phyloP scores from a whole-genome alignment of 2,113 vertebrate species.

The Ia io region DNA sequence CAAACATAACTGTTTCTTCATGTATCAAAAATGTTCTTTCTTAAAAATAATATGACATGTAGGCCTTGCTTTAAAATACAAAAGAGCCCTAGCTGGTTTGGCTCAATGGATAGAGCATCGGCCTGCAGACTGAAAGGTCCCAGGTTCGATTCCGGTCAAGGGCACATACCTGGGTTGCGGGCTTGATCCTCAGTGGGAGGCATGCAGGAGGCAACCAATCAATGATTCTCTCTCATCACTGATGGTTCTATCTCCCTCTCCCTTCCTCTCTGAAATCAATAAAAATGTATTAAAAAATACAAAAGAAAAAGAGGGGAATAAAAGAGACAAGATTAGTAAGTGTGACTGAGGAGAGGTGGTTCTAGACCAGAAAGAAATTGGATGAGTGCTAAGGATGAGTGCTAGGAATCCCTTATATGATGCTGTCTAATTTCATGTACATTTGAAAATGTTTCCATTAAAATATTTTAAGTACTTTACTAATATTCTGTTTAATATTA shows the following conservation, averaged over 20 bases:
- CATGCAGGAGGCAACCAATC: too few relatives aligned
- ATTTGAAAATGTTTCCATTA: background rate
- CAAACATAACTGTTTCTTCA: background rate
- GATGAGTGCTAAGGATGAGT: background rate
- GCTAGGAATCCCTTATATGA: background rate
- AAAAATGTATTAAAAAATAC: background rate
- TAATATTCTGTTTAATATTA: background rate
- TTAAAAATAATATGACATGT: background rate
- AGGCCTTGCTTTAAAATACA: background rate
- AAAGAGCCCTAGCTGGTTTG: background rate
- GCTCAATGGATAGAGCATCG: too few relatives aligned
- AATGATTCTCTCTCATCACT: too few relatives aligned
- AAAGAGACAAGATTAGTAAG: background rate
- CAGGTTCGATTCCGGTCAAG: too few relatives aligned
- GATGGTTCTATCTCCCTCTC: too few relatives aligned
- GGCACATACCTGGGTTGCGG: too few relatives aligned
- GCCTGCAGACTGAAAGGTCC: too few relatives aligned
- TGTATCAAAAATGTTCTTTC: background rate
- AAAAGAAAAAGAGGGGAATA: background rate
- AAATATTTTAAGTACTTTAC: background rate
- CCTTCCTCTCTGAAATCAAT: too few relatives aligned
- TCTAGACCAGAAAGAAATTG: background rate
- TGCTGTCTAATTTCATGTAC: background rate
- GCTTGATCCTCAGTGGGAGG: too few relatives aligned
- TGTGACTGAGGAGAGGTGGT: rapidly evolving